A percentile compares a stretch with the other conserved stretches of the same genome.
These are phyloP conservation scores for Microcebus jonahi DNA, from an alignment of 2,113 vertebrate species.

Conservation along the genomic window DNA sequence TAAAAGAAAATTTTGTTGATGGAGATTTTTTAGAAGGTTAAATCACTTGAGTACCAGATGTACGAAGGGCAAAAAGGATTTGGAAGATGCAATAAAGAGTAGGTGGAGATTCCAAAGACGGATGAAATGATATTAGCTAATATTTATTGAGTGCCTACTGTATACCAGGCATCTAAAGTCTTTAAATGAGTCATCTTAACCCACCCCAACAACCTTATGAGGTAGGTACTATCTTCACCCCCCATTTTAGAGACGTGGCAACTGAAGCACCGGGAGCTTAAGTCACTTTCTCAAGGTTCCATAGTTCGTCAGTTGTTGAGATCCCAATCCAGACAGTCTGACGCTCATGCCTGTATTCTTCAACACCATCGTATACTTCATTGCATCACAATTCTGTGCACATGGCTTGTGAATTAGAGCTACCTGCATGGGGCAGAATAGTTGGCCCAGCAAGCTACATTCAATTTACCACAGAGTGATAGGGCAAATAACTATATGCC, in stretches of 20 bases:
- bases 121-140: constrained; percentile 7
- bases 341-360: not conserved
- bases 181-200: not conserved
- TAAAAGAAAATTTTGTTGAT: not conserved
- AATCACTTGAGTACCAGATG: not conserved
- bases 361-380: not conserved
- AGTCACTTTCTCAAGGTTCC: not conserved
- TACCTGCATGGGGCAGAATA: not conserved
- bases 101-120: not conserved
- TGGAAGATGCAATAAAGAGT: not conserved
- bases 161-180: not conserved
- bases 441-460: not conserved
- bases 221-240: not conserved
- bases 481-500: not conserved
- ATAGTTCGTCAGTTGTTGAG: not conserved
- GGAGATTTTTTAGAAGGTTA: not conserved
- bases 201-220: not conserved
- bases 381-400: not conserved
- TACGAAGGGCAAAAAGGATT: not conserved
- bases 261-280: not conserved
- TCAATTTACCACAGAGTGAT: not conserved
- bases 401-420: not conserved
- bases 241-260: not conserved
- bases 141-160: not conserved
- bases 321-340: not conserved